Percentiles rank a stretch among this genome's conserved stretches.
These are phyloP conservation scores for Alosa alosa DNA, from an alignment of 2,113 vertebrate species.

Conservation along the genomic window DNA sequence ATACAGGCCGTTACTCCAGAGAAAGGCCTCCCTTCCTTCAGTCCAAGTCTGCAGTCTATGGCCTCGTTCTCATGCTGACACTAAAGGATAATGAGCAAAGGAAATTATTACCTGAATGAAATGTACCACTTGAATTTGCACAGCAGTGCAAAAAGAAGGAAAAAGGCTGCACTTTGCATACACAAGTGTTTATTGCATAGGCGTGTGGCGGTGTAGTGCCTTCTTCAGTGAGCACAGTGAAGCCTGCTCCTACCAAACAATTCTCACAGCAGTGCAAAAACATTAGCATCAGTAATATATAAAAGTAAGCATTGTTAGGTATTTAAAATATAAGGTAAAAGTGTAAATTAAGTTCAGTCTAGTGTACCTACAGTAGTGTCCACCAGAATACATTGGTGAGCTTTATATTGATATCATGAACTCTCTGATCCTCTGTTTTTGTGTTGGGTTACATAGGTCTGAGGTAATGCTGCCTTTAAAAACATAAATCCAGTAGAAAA, in stretches of 20 bases:
- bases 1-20: constrained; percentile 97
- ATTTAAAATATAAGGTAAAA: background rate
- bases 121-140: background rate
- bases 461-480: no score
- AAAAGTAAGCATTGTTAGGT: no score
- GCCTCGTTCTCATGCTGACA: constrained; percentile 82
- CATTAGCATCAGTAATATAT: no score
- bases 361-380: no score
- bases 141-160: no score
- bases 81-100: constrained; percentile 59
- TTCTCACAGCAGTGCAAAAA: background rate
- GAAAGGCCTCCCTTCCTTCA: constrained; percentile 92
- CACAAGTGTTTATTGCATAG: no score
- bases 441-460: background rate
- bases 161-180: no score
- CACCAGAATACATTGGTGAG: no score
- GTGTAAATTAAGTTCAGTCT: background rate
- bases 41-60: constrained; percentile 88
- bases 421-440: background rate
- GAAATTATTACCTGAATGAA: background rate
- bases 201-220: no score
- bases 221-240: no score
- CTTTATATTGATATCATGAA: background rate
- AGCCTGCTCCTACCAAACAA: no score
- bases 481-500: background rate